Evolutionary conservation across 37 sponge, comb jelly and placozoan genomes (phyloP).

Genomic region (Haliclona indistincta): DNA sequence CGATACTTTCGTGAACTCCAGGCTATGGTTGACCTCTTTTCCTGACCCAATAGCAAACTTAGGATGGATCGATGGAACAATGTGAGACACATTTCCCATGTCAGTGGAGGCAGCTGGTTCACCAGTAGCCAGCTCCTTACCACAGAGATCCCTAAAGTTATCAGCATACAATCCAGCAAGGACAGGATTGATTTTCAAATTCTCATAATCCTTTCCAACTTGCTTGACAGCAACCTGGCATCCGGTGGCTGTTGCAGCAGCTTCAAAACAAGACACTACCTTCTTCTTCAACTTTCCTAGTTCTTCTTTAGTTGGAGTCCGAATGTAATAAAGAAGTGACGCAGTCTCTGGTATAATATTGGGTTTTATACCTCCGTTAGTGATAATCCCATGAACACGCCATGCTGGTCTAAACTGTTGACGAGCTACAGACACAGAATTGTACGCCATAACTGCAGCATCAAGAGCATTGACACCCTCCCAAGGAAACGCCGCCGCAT

Average conservation of each 20-base stretch:
- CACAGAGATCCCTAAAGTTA: conserved; percentile 36
- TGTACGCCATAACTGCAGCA: conserved; percentile 92
- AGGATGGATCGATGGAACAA: conserved; percentile 85
- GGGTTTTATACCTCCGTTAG: conserved; percentile 78
- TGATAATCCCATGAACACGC: conserved; percentile 86
- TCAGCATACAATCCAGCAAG: conserved; percentile 48
- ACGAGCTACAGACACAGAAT: conserved; percentile 71
- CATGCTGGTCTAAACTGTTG: conserved; percentile 91
- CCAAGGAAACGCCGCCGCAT: conserved; percentile 88
- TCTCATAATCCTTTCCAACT: conserved; percentile 17
- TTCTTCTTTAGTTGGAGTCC: conserved; percentile 63
- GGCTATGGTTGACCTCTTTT: conserved; percentile 70
- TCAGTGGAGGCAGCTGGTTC: conserved; percentile 74
- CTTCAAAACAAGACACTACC: conserved; percentile 48
- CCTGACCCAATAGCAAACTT: conserved; percentile 65
- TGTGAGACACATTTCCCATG: conserved; percentile 89
- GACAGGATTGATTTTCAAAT: conserved; percentile 49
- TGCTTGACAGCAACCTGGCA: conserved; percentile 56
- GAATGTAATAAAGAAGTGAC: conserved; percentile 41
- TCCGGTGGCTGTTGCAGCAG: conserved; percentile 79
- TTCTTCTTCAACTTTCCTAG: conserved; percentile 49
- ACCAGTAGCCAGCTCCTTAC: neutral
- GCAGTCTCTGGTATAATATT: conserved; percentile 82
- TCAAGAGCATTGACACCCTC: conserved; percentile 94
- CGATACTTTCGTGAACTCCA: conserved; percentile 52